Conservation (phyloP, 2,113 vertebrate genomes). For the Dryoscopus gambensis region DNA sequence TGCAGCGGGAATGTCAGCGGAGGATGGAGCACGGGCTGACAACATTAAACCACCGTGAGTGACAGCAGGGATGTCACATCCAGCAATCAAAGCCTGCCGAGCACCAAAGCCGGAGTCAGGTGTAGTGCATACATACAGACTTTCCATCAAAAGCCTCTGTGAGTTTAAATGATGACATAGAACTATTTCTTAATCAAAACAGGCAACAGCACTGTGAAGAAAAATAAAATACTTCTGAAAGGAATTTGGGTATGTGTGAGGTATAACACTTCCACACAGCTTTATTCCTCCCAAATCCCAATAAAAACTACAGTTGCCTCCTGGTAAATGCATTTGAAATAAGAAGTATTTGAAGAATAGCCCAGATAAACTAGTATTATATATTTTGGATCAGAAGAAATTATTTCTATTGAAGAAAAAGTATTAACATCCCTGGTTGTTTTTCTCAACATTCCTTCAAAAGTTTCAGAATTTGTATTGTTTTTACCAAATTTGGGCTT, state of each 20-base stretch:
- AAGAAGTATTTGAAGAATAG: background rate
- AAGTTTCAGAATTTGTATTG: background rate
- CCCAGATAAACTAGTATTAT: background rate
- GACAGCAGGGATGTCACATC: background rate
- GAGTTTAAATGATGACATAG: background rate
- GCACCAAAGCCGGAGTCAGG: background rate
- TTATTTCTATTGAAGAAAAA: background rate
- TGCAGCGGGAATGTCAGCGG: background rate
- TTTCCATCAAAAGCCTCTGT: background rate
- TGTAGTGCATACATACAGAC: rapidly evolving
- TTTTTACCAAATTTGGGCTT: background rate
- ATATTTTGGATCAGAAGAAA: background rate
- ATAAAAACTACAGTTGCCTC: background rate
- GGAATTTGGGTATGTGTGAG: rapidly evolving
- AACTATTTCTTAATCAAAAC: background rate
- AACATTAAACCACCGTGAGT: background rate
- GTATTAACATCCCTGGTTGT: rapidly evolving
- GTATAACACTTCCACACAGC: rapidly evolving
- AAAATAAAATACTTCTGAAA: background rate
- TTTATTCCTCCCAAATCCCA: background rate
- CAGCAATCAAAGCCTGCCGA: background rate
- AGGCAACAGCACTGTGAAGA: background rate
- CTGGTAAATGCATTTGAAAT: background rate
- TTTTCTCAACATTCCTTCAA: background rate
- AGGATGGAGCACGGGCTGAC: background rate